Base-by-base conservation (phyloP, 2,888 invertebrate species). In the Dolichopus griseipennis region DNA sequence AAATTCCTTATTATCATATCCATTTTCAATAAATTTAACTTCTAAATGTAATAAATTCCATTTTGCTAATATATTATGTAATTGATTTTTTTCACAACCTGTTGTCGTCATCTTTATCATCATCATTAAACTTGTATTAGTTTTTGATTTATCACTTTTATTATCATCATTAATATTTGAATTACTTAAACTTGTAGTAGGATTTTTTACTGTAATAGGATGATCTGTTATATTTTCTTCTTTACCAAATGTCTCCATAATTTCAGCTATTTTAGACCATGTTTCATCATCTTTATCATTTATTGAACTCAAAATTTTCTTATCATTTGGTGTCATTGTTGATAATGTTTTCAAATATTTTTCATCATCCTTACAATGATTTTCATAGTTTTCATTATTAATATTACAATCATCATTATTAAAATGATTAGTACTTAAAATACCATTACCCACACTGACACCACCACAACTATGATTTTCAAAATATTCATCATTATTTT, bases 251-350 rank as follows among this genome's bases (percentile, higher is more conserved):
- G 94, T 93, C 64, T 94, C 94, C 90, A 97, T 93, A 76, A 96
- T 96, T 82, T 95, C 94, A 65, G 93, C 93, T 75, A 97, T 95
- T 83, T 95, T 93, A 33, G 93, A 93, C 93, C 97, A 96, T 0
- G 79, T 78, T 83, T 97, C 96, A 82, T 95, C 94, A 18, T 64
- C 27, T 83, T 92, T 84, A 78, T 95, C 95, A 83, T 95, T 93
- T 81, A 94, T 94, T 3, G 94, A 93, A 78, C 93, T 93, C 74
- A 95, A 85, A 73, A 92, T 75, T 65, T 78, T 86, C 68, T 85
- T 73, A n/a, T 70, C 72, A 10, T 70, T 70, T 79, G 74, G 85
- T 64, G 6, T 65, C 22, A 6, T 37, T 68, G 7, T 66, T 27
- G 34, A 43, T 27, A 37, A 20, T 2, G 8, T 61, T 37, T 21